These are phyloP conservation scores for Eurytoma californica DNA, from an alignment of 2,888 invertebrate species.

Conservation along the genomic window DNA sequence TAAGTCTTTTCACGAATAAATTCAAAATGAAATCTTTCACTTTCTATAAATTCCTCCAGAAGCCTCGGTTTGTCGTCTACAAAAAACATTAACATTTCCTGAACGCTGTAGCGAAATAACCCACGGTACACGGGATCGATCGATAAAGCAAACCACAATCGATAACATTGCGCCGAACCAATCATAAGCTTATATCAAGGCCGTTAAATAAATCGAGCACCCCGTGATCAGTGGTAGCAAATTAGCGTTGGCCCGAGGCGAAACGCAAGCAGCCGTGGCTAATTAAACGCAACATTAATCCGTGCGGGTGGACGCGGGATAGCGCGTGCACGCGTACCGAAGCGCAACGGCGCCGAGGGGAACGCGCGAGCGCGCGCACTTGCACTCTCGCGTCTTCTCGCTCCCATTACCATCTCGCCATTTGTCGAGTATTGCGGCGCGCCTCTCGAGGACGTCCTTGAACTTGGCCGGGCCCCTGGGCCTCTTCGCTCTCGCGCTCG, in stretches of 20 bases:
- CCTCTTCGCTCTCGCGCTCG: slow-evolving; percentile 66
- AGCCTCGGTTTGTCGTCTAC: too few species aligned
- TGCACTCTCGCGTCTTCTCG: background rate
- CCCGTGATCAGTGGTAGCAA: background rate
- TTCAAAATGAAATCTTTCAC: too few species aligned
- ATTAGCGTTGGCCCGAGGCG: background rate
- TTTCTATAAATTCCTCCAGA: too few species aligned
- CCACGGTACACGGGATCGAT: too few species aligned
- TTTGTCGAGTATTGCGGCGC: slow-evolving; percentile 75
- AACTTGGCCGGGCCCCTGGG: slow-evolving; percentile 75
- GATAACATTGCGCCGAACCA: too few species aligned
- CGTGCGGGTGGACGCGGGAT: too few species aligned
- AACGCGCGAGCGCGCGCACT: background rate
- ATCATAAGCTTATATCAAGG: too few species aligned
- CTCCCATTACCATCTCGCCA: slow-evolving; percentile 77
- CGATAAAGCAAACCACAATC: too few species aligned
- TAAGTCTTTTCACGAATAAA: too few species aligned
- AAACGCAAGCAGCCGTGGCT: background rate
- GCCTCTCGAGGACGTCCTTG: slow-evolving; percentile 75
- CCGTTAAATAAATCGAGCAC: too few species aligned
- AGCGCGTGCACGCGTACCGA: background rate
- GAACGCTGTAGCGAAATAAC: too few species aligned
- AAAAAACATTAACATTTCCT: too few species aligned
- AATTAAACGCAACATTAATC: background rate
- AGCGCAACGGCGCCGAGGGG: background rate